Base-by-base conservation (phyloP, 2,113 vertebrate species). In the Geococcyx californianus region DNA sequence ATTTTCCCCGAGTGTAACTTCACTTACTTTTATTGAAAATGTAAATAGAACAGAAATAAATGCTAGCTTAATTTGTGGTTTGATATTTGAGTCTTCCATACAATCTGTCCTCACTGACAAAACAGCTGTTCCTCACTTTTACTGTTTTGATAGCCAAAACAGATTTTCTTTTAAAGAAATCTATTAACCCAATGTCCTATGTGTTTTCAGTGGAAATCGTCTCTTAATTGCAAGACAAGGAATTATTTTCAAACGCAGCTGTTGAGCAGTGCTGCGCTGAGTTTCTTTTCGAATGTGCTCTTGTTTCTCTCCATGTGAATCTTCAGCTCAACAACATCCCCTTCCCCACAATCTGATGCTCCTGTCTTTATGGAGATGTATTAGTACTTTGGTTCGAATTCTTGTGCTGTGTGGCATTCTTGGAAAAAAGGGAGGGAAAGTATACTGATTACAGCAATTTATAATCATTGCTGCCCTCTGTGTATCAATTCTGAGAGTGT, bases 111-210 rank as follows among this genome's bases (percentile, higher is more conserved):
- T 98, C 44, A 12, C 97, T 97, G 94, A 93, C 94, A 96, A 97
- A 98, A 91, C 98, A 98, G 96, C 97, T 98, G 98, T 97, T 98
- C 97, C 97, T 86, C 95, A 87, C 97, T 97, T 95, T 78, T 77
- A 94, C 92, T 97, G 96, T 96, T 97, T 97, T 94, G 97, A 91
- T 97, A 97, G 95, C 97, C 97, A 96, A 97, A 97, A 84, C 97
- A 98, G 96, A 97, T 97, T 98, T 98, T 96, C 96, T 96, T 97
- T 93, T 95, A 94, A 94, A 96, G 95, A 96, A 98, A 96, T 95
- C 97, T 95, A 97, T 98, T 98, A 98, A 98, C 97, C 96, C 97
- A 94, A 84, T 89, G 97, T 98, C 97, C 97, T 98, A 29, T 87
- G 63, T 96, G 91, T 97, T 97, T 94, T 88, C 87, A 70, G 88